Evolutionary conservation across 1,140 invertebrate species (phyloP).

Genomic region (Gonatopus flavifemur): DNA sequence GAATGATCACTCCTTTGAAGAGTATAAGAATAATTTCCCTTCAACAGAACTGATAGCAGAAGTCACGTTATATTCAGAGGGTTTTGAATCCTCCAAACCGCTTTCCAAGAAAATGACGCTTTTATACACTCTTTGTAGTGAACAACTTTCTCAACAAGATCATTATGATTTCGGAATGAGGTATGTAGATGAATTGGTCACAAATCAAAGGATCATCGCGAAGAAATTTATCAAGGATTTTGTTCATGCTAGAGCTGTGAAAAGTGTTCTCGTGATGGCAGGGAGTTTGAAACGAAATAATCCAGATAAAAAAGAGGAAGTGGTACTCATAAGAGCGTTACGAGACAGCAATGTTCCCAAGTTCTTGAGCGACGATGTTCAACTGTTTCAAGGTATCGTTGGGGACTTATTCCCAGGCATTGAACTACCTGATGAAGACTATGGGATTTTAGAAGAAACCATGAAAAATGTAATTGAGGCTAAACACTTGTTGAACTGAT

Average conservation of each 20-base stretch:
- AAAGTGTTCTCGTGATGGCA: conserved; percentile 79
- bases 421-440: conserved; percentile 75
- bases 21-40: conserved; percentile 3
- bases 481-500: too few species aligned
- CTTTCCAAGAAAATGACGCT: conserved; percentile 88
- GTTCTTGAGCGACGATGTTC: conserved; percentile 82
- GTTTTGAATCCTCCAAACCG: conserved; percentile 83
- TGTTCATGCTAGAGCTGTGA: conserved; percentile 58
- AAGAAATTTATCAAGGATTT: too few species aligned
- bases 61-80: conserved; percentile 89
- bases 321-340: conserved; percentile 79
- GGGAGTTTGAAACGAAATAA: conserved; percentile 83
- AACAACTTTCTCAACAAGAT: conserved; percentile 89
- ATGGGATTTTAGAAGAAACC: conserved; percentile 68
- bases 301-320: conserved; percentile 79
- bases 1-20: too few species aligned
- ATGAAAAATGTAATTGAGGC: too few species aligned
- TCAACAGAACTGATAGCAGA: conserved; percentile 81
- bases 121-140: conserved; percentile 89
- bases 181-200: too few species aligned
- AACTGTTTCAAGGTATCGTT: conserved; percentile 82
- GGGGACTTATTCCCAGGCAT: conserved; percentile 88
- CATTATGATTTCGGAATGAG: conserved; percentile 94
- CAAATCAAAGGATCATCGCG: too few species aligned
- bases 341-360: conserved; percentile 92